These are phyloP conservation scores for Drosophila conformis DNA, from an alignment of 2,888 invertebrate species.

Conservation along the genomic window DNA sequence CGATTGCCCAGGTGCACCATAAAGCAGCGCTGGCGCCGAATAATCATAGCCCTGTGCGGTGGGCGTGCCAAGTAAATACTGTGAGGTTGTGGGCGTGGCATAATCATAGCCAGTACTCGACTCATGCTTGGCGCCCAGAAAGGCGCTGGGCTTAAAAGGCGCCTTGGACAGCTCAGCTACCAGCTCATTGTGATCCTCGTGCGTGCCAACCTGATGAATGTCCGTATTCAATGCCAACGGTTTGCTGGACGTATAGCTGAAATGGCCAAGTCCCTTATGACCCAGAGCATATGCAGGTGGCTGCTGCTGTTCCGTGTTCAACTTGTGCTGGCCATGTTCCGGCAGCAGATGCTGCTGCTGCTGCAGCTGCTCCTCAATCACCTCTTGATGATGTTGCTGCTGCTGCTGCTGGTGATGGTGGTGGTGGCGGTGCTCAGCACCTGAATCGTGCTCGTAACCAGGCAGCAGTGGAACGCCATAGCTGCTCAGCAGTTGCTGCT, in stretches of 20 bases:
- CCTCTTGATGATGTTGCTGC: slow-evolving; percentile 11
- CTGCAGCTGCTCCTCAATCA: slow-evolving; percentile 26
- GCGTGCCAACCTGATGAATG: slow-evolving; percentile 37
- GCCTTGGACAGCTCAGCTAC: slow-evolving; percentile 64
- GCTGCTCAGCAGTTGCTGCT: slow-evolving; percentile 45
- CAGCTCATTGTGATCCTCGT: slow-evolving; percentile 38
- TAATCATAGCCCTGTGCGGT: slow-evolving; percentile 72
- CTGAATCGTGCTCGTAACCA: slow-evolving; percentile 51
- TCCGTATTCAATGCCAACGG: slow-evolving; percentile 79
- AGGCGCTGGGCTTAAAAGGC: slow-evolving; percentile 83
- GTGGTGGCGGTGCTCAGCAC: slow-evolving; percentile 14
- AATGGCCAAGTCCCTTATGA: slow-evolving; percentile 84
- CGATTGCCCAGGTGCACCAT: slow-evolving; percentile 63
- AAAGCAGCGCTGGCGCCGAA: slow-evolving; percentile 52
- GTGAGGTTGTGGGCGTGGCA: slow-evolving; percentile 49
- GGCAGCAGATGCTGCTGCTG: slow-evolving; percentile 33
- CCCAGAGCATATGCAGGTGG: slow-evolving; percentile 82
- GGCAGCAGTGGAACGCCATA: slow-evolving; percentile 63
- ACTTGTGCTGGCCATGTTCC: slow-evolving; percentile 39
- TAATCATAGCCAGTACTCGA: slow-evolving; percentile 50
- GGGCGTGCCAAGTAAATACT: slow-evolving; percentile 62
- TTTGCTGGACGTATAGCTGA: slow-evolving; percentile 77
- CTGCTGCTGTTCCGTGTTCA: slow-evolving; percentile 50
- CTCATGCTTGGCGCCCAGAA: slow-evolving; percentile 82
- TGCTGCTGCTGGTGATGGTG: slow-evolving; percentile 15